Base-by-base conservation (phyloP, 1,140 invertebrate species). In the Latrodectus geometricus region DNA sequence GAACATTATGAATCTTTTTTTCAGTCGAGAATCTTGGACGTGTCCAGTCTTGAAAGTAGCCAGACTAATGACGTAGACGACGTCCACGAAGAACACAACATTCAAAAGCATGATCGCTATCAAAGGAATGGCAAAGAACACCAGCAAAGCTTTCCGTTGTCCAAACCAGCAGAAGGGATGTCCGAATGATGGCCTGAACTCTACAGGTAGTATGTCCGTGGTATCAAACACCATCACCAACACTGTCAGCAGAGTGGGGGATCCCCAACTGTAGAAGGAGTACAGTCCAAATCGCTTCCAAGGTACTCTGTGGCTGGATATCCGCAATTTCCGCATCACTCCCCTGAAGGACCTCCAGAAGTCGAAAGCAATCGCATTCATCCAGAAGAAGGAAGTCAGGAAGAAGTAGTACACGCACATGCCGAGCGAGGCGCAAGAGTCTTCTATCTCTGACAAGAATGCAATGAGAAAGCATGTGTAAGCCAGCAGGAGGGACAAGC, bases 321-420 rank as follows among this genome's bases (percentile, higher is more conserved):
- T 91, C 54, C 92, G 80, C 0, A 93, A 89, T 87, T 93, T 91
- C n/a, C 90, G 90, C 3, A 93, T 93, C 8, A 93, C 92, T 4
- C 23, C 78, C 35, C 91, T 88, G 14, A 93, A 90, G 15, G 93
- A 93, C 35, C 91, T 89, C 90, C 91, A 94, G 3, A 94, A 91
- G 88, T 94, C 93, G 89, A 92, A 94, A 0, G 93, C 91, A 90
- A 94, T 92, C 4, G 93, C 91, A 69, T 93, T 92, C 92, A 93
- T 94, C 94, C 94, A 94, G 85, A 92, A 92, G 88, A 94, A 94
- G 0, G 93, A 91, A 0, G 92, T 91, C 50, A 94, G 89, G 89
- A 93, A 93, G 52, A 91, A 89, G 89, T 93, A 94, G 84, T 93
- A 93, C 3, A 92, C 91, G n/a, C 90, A 78, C 0, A 93, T 88